Base-by-base conservation (phyloP, 2,797 vertebrate species). In the Salarias fasciatus region DNA sequence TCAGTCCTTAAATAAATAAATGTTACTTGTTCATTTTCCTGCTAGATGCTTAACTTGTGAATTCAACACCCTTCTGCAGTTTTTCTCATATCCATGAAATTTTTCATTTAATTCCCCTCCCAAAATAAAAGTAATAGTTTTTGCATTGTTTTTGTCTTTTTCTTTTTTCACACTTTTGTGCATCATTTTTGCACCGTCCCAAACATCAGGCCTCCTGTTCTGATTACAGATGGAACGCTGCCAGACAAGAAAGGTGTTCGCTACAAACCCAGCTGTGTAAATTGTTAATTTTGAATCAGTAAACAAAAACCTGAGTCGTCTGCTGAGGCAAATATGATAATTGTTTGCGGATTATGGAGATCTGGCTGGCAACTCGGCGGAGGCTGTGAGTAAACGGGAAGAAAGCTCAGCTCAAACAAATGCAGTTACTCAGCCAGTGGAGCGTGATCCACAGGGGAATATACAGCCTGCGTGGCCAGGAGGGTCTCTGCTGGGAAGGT, bases 321-420 rank as follows among this genome's bases (percentile, higher is more conserved):
- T 79, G 45, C 82, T 75, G 79, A 91, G 86, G 86, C 89, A 91
- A 91, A 91, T 91, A 90, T 89, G 89, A 90, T 90, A 89, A 90
- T 89, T 92, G 88, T 92, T 92, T 92, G 89, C 79, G 86, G 90
- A 92, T 92, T 92, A 92, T 80, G 71, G 86, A 86, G 89, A 90
- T 90, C 84, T 85, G 86, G 85, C 79, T 78, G 85, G 85, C 80
- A 80, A 88, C 86, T 85, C 67, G 69, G 79, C 75, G 11, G 82
- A 88, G 88, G 83, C 86, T 90, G 86, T 89, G 90, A 90, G 88
- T 88, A 90, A 91, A 91, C 83, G 78, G 46, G 79, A 74, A 80
- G 82, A 88, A 89, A 92, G 84, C 89, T 86, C 80, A 84, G 72
- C 81, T 88, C 86, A 91, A 92, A 90, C 85, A 91, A 83, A 91